Evolutionary conservation across 2,888 invertebrate genomes (phyloP), one percentile per base, ranked within the genome.

Genomic region (Tenthredo amoena): DNA sequence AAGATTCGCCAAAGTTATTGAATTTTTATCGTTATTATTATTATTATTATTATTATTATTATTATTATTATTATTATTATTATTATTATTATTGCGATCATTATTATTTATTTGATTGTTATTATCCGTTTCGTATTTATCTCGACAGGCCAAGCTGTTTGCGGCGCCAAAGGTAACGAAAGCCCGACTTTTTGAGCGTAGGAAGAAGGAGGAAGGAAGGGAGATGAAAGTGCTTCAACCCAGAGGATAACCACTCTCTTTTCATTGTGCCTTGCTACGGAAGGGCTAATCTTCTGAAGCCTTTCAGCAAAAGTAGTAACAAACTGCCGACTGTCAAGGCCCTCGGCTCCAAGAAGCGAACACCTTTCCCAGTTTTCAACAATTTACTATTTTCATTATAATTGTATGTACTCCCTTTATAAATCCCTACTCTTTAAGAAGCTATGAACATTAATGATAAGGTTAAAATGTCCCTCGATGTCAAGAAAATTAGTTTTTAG

Each of bases 211-310:
- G 40, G 37, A 40, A 62, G 62, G 21, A 81, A 81, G 40, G 62
- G 40, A 81, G 81, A 81, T 40, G 40, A 81, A 79, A 81, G 81
- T 81, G 62, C 81, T 81, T 81, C 58, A 81, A 62, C 58, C 62
- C 81, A 81, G 50, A 37, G 58, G 62, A 62, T 50, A 81, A 81
- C 81, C 58, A 81, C 58, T 81, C 81, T 81, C 62, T 58, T 81
- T 81, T 81, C 58, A 21, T 58, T 62, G 21, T 62, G 37, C 62
- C 81, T 62, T 81, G 81, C 37, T 81, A 40, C 15, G 81, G 58
- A 62, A 81, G 81, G 58, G 58, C 81, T 81, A 81, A 81, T 81
- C 81, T 81, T 62, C 81, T 62, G 81, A 81, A 81, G 81, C 58
- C 81, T 81, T 81, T 58, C 58, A 81, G 21, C 58, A 81, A 81